Conservation (phyloP, 2,113 vertebrate genomes). For the Nothocercus nigrocapillus region DNA sequence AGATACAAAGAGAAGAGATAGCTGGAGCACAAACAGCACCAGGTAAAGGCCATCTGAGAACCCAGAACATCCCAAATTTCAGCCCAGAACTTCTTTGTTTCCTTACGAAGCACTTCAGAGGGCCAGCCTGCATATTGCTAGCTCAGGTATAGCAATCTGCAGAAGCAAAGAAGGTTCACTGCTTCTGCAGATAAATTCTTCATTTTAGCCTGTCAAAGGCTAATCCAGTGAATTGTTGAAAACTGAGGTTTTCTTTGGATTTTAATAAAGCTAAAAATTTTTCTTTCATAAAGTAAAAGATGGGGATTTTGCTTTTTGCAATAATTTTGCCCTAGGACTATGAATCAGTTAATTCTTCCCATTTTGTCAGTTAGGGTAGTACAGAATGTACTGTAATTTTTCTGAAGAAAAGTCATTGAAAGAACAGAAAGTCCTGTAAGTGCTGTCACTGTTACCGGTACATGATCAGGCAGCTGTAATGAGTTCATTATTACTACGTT, state of each 20-base stretch:
- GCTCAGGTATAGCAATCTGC: background rate
- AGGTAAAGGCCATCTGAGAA: background rate
- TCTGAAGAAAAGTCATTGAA: background rate
- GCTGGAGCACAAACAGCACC: background rate
- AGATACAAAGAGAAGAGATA: background rate
- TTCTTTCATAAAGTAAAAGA: background rate
- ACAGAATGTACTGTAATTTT: background rate
- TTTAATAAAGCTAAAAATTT: background rate
- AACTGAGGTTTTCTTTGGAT: fast-evolving
- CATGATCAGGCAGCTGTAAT: background rate
- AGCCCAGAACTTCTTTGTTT: background rate
- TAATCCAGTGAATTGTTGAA: background rate
- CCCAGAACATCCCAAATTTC: background rate
- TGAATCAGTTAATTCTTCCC: background rate
- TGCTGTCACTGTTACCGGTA: background rate
- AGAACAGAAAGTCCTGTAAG: background rate
- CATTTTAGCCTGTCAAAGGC: background rate
- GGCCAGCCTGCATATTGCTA: background rate
- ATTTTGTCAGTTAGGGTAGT: background rate
- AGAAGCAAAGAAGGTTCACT: background rate
- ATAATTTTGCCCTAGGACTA: background rate
- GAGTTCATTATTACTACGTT: background rate
- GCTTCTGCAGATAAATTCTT: background rate
- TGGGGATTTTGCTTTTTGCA: background rate
- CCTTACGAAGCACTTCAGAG: background rate